phyloP scores from a whole-genome alignment of 2,888 invertebrate genomes.

The Deilephila elpenor region DNA sequence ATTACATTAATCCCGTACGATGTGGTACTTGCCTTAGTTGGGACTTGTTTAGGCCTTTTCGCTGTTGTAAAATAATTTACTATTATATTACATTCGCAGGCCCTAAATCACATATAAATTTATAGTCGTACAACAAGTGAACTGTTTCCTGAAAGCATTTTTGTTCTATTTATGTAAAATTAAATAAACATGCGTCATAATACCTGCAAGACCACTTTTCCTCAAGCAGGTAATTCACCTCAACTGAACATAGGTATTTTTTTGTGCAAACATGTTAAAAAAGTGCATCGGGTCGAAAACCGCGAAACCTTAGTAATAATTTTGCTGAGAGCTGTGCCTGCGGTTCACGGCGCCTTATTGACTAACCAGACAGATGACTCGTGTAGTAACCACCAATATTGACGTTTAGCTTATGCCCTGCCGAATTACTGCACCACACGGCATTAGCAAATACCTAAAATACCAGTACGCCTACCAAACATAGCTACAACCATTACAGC shows the following conservation, averaged over 20 bases:
- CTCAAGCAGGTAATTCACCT: conserved; percentile 26
- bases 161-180: conserved; percentile 19
- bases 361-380: conserved; percentile 23
- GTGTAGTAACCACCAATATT: neutral
- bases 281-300: conserved; percentile 45
- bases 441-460: too few species aligned
- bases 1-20: neutral
- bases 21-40: neutral
- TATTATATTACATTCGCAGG: neutral
- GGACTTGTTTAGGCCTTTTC: conserved; percentile 10
- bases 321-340: conserved; percentile 32
- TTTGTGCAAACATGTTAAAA: conserved; percentile 27
- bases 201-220: conserved; percentile 22
- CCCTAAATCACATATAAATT: conserved; percentile 10
- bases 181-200: conserved; percentile 25
- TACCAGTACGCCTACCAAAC: neutral
- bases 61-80: conserved; percentile 13
- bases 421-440: neutral
- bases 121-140: neutral
- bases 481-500: neutral
- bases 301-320: conserved; percentile 57
- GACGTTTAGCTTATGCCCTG: neutral
- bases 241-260: conserved; percentile 21
- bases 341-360: conserved; percentile 2
- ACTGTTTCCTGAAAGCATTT: conserved; percentile 10